Conservation (phyloP, 2,888 invertebrate species). For the Dasypolia templi region DNA sequence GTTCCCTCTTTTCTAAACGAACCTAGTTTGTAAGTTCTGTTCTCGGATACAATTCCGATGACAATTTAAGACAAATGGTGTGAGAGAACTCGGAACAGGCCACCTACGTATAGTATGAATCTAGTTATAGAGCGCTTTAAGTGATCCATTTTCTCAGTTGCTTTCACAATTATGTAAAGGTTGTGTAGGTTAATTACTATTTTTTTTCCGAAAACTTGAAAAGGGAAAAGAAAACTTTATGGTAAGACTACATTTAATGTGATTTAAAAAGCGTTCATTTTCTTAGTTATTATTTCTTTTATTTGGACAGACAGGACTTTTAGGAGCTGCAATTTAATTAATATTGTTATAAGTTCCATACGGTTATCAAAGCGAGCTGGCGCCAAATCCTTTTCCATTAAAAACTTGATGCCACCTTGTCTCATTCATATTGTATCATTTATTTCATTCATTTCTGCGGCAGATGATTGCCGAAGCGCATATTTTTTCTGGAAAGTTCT, state of each 20-base stretch:
- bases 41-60: constrained; percentile 58
- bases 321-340: neutral
- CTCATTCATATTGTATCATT: constrained; percentile 51
- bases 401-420: neutral
- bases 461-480: too few species aligned
- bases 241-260: neutral
- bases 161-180: neutral
- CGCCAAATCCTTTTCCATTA: neutral
- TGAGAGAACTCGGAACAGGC: constrained; percentile 32
- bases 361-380: neutral
- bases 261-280: neutral
- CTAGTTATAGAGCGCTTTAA: constrained; percentile 15
- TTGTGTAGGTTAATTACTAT: neutral
- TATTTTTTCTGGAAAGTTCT: too few species aligned
- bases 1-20: constrained; percentile 30
- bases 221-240: neutral
- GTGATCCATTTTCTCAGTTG: neutral
- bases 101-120: constrained; percentile 26
- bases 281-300: neutral
- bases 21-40: constrained; percentile 50
- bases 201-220: neutral
- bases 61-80: constrained; percentile 63
- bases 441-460: too few species aligned
- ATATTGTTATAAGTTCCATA: neutral
- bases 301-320: neutral